These are phyloP conservation scores for Florisuga fusca DNA, from an alignment of 2,797 vertebrate genomes.

Conservation along the genomic window DNA sequence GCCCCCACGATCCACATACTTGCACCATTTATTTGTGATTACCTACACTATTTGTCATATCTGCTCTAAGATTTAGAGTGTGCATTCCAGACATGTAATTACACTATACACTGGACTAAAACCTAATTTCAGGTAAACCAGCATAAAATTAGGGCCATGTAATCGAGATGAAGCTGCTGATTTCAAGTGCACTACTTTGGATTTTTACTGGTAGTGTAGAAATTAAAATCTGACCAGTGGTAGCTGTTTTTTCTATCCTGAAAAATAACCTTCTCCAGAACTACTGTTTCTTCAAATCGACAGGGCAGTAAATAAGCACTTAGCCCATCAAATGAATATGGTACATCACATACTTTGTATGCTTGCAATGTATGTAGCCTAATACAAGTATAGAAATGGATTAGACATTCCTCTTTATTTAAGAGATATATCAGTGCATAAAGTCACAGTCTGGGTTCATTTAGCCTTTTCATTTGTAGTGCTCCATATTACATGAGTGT, in stretches of 20 bases:
- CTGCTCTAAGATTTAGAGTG: not conserved
- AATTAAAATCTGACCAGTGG: slow-evolving; percentile 34
- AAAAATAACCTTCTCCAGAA: not conserved
- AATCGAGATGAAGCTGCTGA: not conserved
- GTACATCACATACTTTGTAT: slow-evolving; percentile 48
- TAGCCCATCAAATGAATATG: slow-evolving; percentile 35
- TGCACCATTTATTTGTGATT: not conserved
- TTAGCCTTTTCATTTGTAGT: slow-evolving; percentile 84
- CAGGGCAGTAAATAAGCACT: slow-evolving; percentile 52
- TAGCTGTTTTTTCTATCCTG: slow-evolving; percentile 11
- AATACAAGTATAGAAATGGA: slow-evolving; percentile 70
- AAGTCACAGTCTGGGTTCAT: slow-evolving; percentile 81
- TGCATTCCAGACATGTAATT: not conserved
- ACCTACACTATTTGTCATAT: not conserved
- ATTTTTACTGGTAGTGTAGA: not conserved
- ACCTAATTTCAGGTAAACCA: not conserved
- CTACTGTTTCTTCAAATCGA: not conserved
- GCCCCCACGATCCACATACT: not conserved
- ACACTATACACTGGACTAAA: not conserved
- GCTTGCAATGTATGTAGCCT: slow-evolving; percentile 53
- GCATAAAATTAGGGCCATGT: not conserved
- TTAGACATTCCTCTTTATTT: slow-evolving; percentile 79
- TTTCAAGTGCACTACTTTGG: slow-evolving; percentile 13
- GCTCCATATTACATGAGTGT: slow-evolving; percentile 83
- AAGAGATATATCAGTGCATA: slow-evolving; percentile 79